A percentile compares a stretch with the other conserved stretches of the same genome.
These are phyloP conservation scores for Clavelina lepadiformis DNA, from an alignment of 23 tunicate species.

Conservation along the genomic window DNA sequence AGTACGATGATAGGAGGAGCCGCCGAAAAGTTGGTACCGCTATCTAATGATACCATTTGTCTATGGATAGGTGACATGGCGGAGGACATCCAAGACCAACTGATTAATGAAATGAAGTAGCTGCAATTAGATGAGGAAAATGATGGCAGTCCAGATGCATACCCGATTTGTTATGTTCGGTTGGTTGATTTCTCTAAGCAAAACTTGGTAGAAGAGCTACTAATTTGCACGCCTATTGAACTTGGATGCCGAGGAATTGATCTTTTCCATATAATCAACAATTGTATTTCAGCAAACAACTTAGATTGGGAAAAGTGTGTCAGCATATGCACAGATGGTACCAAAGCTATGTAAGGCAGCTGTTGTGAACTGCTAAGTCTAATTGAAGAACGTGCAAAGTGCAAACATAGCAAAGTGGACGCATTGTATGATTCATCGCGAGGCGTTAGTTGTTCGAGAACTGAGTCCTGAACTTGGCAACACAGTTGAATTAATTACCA, in stretches of 20 bases:
- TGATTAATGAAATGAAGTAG: conserved; percentile 31
- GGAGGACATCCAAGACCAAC: conserved; percentile 38
- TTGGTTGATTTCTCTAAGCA: conserved; percentile 22
- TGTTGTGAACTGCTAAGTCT: conserved; percentile 29
- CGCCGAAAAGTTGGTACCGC: conserved; percentile 30
- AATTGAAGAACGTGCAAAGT: conserved; percentile 18
- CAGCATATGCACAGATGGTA: conserved; percentile 57
- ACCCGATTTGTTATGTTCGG: conserved; percentile 46
- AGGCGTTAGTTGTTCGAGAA: conserved; percentile 34
- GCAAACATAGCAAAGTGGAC: conserved; percentile 34
- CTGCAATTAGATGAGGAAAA: conserved; percentile 40
- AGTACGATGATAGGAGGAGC: conserved; percentile 39
- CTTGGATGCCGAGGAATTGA: conserved; percentile 56
- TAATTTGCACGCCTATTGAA: conserved; percentile 45
- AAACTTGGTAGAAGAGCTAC: conserved; percentile 44
- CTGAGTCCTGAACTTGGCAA: conserved; percentile 19
- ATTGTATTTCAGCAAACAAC: conserved; percentile 42
- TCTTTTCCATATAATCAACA: conserved; percentile 35
- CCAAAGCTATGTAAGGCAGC: conserved; percentile 49
- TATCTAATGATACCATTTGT: conserved; percentile 41
- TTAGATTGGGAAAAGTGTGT: conserved; percentile 46
- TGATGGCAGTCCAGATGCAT: conserved; percentile 36
- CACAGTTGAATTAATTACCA: conserved; percentile 24
- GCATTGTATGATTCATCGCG: conserved; percentile 52
- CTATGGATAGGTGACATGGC: conserved; percentile 36